A percentile compares a stretch with the other conserved stretches of the same genome.
Evolutionary conservation across 2,113 vertebrate genomes (phyloP).

Genomic region (Chitala chitala): DNA sequence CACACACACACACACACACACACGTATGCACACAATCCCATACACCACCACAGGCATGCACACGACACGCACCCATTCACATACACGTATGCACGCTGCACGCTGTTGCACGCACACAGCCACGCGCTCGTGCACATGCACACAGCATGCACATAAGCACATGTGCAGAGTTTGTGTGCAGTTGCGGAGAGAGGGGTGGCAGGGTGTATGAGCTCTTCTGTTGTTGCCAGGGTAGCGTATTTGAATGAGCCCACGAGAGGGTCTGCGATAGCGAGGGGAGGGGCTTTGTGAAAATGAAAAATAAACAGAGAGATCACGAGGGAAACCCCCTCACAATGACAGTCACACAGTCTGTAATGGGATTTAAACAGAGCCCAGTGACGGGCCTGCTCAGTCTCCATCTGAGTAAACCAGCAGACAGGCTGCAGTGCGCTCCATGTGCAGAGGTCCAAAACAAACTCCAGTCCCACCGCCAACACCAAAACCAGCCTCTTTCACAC

Average conservation of each 20-base stretch:
- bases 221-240: not conserved
- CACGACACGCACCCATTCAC: not conserved
- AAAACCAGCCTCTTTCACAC: no score
- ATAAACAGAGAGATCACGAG: conserved; percentile 15
- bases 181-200: no score
- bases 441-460: no score
- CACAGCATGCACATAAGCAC: not conserved
- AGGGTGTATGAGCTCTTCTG: no score
- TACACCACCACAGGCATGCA: not conserved
- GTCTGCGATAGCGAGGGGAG: not conserved
- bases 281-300: conserved; percentile 3
- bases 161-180: not conserved
- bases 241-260: conserved; percentile 3
- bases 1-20: not conserved
- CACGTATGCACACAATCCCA: not conserved
- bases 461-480: no score
- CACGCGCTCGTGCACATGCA: not conserved
- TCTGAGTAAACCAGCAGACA: not conserved
- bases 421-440: no score
- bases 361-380: not conserved
- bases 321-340: not conserved
- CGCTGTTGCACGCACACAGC: not conserved
- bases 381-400: not conserved
- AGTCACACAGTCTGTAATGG: not conserved
- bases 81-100: not conserved